A percentile compares a stretch with the other conserved stretches of the same genome.
These are phyloP conservation scores for Rhabdornis inornatus DNA, from an alignment of 2,113 vertebrate species.

Conservation along the genomic window DNA sequence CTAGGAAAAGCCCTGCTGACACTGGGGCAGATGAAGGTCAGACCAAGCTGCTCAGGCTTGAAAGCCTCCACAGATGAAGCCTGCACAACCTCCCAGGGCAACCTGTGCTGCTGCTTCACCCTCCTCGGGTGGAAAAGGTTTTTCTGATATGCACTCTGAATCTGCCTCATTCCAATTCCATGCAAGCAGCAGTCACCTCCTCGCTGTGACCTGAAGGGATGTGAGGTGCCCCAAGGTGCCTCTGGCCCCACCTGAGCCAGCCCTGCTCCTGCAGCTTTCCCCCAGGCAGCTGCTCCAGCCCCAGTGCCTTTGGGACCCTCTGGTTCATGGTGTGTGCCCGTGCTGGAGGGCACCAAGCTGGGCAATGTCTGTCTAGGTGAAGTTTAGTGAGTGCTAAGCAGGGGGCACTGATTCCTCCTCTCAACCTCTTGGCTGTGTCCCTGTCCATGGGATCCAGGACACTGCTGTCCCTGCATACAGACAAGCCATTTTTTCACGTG, in stretches of 20 bases:
- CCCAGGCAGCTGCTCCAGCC: background rate
- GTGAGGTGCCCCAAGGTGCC: background rate
- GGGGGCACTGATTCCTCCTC: background rate
- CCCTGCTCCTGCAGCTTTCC: background rate
- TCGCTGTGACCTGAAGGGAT: background rate
- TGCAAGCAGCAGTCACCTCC: background rate
- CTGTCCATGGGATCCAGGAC: background rate
- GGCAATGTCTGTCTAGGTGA: background rate
- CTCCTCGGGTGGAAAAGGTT: background rate
- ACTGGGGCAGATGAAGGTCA: background rate
- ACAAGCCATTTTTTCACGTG: background rate
- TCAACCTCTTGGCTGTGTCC: rapidly evolving
- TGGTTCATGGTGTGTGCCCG: background rate
- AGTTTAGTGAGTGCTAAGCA: background rate
- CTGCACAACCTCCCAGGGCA: background rate
- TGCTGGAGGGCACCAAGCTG: background rate
- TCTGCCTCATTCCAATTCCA: background rate
- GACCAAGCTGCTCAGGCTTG: background rate
- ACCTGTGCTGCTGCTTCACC: background rate
- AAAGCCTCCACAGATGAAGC: rapidly evolving
- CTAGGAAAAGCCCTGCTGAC: background rate
- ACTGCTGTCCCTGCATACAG: background rate
- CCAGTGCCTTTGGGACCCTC: rapidly evolving
- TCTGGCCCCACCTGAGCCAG: background rate
- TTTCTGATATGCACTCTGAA: background rate